Percentiles rank a stretch among this genome's conserved stretches.
These are phyloP conservation scores for Xiphophorus couchianus DNA, from an alignment of 2,113 vertebrate species.

Conservation along the genomic window DNA sequence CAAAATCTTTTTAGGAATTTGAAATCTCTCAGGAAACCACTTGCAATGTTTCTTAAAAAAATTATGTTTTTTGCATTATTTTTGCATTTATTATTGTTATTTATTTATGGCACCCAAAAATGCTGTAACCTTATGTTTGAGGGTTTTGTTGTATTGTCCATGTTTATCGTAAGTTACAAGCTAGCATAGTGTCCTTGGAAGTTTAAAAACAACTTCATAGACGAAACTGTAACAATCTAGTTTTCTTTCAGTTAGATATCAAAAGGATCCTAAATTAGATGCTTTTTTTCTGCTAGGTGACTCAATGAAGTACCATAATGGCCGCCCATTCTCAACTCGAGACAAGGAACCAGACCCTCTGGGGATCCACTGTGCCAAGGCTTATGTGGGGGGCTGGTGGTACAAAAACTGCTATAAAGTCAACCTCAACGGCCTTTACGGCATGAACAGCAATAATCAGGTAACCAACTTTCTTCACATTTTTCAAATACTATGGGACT, in stretches of 20 bases:
- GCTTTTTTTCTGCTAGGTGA: slow-evolving; percentile 79
- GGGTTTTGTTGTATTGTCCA: too few species aligned
- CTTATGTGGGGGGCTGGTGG: slow-evolving; percentile 94
- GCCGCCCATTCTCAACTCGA: slow-evolving; percentile 87
- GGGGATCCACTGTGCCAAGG: slow-evolving; percentile 85
- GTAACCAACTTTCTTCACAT: slow-evolving; percentile 59
- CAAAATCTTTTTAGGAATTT: too few species aligned
- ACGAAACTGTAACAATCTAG: too few species aligned
- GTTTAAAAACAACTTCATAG: too few species aligned
- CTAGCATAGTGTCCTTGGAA: too few species aligned
- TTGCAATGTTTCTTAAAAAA: too few species aligned
- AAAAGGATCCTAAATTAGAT: background rate
- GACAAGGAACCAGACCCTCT: slow-evolving; percentile 85
- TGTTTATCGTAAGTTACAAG: too few species aligned
- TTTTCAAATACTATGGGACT: background rate
- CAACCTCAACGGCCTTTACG: slow-evolving; percentile 92
- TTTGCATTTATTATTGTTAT: too few species aligned
- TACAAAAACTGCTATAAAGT: slow-evolving; percentile 94
- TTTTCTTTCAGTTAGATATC: background rate
- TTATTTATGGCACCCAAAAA: too few species aligned
- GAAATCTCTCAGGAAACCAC: too few species aligned
- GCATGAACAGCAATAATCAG: slow-evolving; percentile 86
- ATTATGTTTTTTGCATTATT: too few species aligned
- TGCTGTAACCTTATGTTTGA: too few species aligned
- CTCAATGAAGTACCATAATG: slow-evolving; percentile 90